These are phyloP conservation scores for Ligdia adustata DNA, from an alignment of 2,888 invertebrate species.

Conservation along the genomic window DNA sequence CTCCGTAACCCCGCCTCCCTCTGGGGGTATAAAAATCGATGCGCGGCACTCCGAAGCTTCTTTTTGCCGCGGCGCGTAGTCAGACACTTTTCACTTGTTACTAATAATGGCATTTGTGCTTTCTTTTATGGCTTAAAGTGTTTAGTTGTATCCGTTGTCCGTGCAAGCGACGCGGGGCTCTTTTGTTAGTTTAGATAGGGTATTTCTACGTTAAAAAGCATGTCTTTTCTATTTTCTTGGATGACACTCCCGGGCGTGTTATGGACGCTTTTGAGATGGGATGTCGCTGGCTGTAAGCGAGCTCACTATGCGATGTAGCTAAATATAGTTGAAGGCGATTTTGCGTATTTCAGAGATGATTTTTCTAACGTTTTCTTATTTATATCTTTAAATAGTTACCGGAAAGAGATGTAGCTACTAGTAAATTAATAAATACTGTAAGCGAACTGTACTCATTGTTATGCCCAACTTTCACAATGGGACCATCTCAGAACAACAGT, in stretches of 20 bases:
- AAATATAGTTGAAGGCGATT: not conserved
- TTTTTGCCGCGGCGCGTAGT: slow-evolving; percentile 71
- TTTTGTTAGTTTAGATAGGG: slow-evolving; percentile 70
- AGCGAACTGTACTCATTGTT: too few relatives aligned
- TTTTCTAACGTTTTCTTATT: too few relatives aligned
- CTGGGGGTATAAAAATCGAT: slow-evolving; percentile 81
- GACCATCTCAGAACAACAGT: too few relatives aligned
- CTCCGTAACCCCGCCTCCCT: slow-evolving; percentile 73
- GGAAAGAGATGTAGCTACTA: too few relatives aligned
- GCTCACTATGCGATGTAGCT: not conserved
- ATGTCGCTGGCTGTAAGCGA: slow-evolving; percentile 6
- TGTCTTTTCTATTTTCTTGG: slow-evolving; percentile 65
- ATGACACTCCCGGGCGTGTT: slow-evolving; percentile 46
- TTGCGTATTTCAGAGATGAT: not conserved
- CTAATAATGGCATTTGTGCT: slow-evolving; percentile 78
- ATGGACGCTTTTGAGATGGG: slow-evolving; percentile 22
- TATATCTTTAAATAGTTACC: too few relatives aligned
- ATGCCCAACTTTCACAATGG: too few relatives aligned
- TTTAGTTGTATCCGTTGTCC: slow-evolving; percentile 78
- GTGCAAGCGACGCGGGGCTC: slow-evolving; percentile 68
- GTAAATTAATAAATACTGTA: too few relatives aligned
- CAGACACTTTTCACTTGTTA: slow-evolving; percentile 74
- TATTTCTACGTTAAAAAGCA: slow-evolving; percentile 67
- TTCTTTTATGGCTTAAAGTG: slow-evolving; percentile 76
- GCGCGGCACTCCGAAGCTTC: slow-evolving; percentile 59